Base-by-base conservation (phyloP, 2,797 vertebrate genomes). In the Anomalospiza imberbis region DNA sequence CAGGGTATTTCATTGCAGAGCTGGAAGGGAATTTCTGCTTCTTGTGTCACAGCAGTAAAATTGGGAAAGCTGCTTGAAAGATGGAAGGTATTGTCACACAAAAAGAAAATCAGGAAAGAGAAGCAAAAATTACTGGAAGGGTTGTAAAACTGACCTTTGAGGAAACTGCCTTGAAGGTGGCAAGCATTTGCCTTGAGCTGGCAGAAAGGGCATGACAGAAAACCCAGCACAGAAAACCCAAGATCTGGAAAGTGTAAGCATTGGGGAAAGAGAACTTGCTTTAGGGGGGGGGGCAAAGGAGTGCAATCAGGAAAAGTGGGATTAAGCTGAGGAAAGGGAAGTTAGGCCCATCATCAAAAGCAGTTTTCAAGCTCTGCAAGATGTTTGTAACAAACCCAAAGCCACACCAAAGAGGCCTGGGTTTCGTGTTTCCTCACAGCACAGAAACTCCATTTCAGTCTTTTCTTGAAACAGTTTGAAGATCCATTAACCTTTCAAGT, bases 361-460 rank as follows among this genome's bases (percentile, higher is more conserved):
- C 70, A 84, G 76, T 81, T 92, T 80, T 63, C 76, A 78, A 79
- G 34, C 55, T 76, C 70, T 93, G 73, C 76, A 95, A 92, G 75
- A 95, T 96, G 89, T 83, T 94, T 92, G 55, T 81, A 94, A 78
- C 75, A 68, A 96, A 21, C 88, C 85, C 87, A 96, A 96, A 92
- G 85, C 87, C 96, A 92, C 92, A 95, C 73, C 79, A 94, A 93
- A 94, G 82, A 81, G 48, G 62, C 19, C 36, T 75, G 82, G 85
- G 88, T 96, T 96, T 96, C 67, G 12, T 53, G 36, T 97, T 95
- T 92, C 78, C 1, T 81, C 5, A 4, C 54, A 91, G 70, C n/a
- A 45, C 63, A 81, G 82, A 86, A 94, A 93, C 55, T 57, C 62
- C 87, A 76, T 81, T 67, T 78, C 77, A 72, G 54, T 5, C 14